These are phyloP conservation scores for Petaurus breviceps DNA, from an alignment of 2,113 vertebrate species.

Conservation along the genomic window DNA sequence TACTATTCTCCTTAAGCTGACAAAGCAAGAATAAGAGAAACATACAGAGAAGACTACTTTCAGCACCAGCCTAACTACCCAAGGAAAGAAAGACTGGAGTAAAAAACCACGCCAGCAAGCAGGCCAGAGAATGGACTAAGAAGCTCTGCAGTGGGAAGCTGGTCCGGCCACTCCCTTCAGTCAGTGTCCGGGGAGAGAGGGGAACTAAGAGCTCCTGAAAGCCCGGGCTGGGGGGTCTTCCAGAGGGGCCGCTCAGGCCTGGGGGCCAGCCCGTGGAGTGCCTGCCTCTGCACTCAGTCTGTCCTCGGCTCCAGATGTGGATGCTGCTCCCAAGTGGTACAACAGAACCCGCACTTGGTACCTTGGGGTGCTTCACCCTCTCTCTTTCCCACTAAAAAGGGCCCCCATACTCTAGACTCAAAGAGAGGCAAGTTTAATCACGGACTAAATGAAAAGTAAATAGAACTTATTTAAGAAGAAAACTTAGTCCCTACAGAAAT, in stretches of 20 bases:
- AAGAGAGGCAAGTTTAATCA: not conserved
- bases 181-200: not conserved
- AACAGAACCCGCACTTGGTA: not conserved
- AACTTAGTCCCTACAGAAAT: not conserved
- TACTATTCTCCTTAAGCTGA: conserved; percentile 1
- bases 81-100: not conserved
- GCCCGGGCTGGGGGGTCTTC: not conserved
- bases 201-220: not conserved
- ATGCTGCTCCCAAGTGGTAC: not conserved
- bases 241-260: not conserved
- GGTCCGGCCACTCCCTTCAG: not conserved
- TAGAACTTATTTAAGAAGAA: not conserved
- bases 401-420: no score
- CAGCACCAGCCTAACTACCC: not conserved
- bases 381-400: not conserved
- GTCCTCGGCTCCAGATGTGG: no score
- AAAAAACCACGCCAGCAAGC: not conserved
- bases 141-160: not conserved
- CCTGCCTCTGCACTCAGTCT: no score
- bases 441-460: not conserved
- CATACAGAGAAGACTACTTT: conserved; percentile 9
- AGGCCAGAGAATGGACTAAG: not conserved
- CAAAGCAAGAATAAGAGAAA: conserved; percentile 33
- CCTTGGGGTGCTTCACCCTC: not conserved
- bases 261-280: no score